Percentiles rank a stretch among this genome's conserved stretches.
Evolutionary conservation across 1,140 invertebrate species (phyloP).

Genomic region (Zaprionus taronus): DNA sequence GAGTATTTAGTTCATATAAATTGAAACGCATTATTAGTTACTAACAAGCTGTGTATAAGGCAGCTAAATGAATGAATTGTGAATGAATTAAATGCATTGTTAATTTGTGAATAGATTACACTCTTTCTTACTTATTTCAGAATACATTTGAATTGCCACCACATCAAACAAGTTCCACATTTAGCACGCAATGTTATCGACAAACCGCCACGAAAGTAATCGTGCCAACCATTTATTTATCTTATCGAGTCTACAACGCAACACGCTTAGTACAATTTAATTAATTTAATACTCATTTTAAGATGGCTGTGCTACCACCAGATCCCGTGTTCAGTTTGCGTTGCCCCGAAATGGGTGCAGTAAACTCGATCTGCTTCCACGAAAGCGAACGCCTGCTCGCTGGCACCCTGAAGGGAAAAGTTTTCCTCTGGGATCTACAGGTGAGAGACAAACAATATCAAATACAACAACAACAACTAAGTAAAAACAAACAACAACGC

Average conservation of each 20-base stretch:
- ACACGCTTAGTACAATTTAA: constrained; percentile 29
- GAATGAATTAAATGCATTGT: not conserved
- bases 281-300: constrained; percentile 15
- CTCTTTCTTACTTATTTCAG: not conserved
- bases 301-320: constrained; percentile 86
- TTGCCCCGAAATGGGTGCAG: constrained; percentile 88
- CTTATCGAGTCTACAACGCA: constrained; percentile 33
- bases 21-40: not conserved
- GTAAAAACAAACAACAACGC: not conserved
- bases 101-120: too few species aligned
- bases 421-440: constrained; percentile 90
- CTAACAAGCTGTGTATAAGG: not conserved
- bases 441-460: constrained; percentile 82
- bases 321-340: constrained; percentile 89
- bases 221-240: constrained; percentile 28
- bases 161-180: not conserved
- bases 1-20: not conserved
- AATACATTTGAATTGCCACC: not conserved
- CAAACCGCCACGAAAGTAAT: constrained; percentile 16
- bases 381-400: constrained; percentile 88
- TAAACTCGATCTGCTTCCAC: constrained; percentile 88
- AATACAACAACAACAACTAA: constrained; percentile 20
- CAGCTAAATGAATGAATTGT: not conserved
- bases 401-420: constrained; percentile 88
- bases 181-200: constrained; percentile 1